Base-by-base conservation (phyloP, 2,888 invertebrate genomes). In the Perizoma flavofasciatum region DNA sequence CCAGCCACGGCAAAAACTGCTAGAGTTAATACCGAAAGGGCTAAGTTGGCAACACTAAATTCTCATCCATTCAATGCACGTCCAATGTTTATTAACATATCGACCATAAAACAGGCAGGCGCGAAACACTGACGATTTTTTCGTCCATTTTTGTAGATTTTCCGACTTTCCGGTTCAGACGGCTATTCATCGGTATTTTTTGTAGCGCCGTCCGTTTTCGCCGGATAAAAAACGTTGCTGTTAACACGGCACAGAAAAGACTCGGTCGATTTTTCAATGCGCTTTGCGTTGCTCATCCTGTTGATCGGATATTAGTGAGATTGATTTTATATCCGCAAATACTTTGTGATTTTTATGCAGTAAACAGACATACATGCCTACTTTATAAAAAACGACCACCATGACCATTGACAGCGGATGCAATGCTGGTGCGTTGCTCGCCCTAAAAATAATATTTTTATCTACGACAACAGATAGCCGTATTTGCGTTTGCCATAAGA, bases 71-170 rank as follows among this genome's bases (percentile, higher is more conserved):
- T 86, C 87, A 80, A 72, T 78, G 78, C 88, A 85, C 85, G 88
- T 85, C 81, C 79, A 78, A 77, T 86, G 82, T 88, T 86, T 88
- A 89, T 88, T 89, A 89, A 87, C 88, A 88, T 88, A 89, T 87
- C 82, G 83, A 77, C 82, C 80, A 85, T 87, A 85, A 85, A 86
- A 80, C 81, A 80, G 77, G 74, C 77, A 77, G 79, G 79, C 80
- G 82, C 78, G 81, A 81, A 81, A 80, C 79, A 79, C 73, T 77
- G 79, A 74, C 77, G 79, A 81, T 85, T 86, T 86, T 88, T 87
- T 57, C 32, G 53, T 57, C 39, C 49, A 50, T 54, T 61, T 59
- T 56, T 85, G 49, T 46, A 43, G 51, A 47, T 48, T 61, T 85
- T 51, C 75, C 78, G 71, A 80, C 71, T 79, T 82, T 81, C 81